Conservation (phyloP, 64 coral and sea anemone genomes). For the Stylophora pistillata region DNA sequence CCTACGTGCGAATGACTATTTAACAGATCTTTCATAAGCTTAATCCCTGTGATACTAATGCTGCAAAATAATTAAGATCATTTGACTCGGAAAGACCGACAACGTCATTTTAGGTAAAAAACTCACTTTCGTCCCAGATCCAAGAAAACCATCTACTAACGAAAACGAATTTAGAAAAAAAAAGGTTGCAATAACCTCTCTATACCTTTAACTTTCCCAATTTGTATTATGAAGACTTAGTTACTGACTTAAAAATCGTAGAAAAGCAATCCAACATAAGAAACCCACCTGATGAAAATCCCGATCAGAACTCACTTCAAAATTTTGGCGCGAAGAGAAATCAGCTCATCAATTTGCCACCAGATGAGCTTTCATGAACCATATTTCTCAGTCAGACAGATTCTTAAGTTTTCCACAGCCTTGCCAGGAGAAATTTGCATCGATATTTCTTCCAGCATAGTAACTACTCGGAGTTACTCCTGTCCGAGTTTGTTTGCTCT, state of each 20-base stretch:
- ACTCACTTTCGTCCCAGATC: neutral
- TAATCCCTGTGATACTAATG: neutral
- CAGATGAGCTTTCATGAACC: neutral
- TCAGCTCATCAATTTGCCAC: neutral
- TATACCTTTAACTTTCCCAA: neutral
- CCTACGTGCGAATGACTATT: neutral
- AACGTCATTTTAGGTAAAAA: neutral
- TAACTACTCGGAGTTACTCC: neutral
- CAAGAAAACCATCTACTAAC: neutral
- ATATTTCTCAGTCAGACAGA: neutral
- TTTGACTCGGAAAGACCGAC: neutral
- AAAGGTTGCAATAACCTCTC: neutral
- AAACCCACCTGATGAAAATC: neutral
- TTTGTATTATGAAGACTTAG: neutral
- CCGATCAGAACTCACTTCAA: neutral
- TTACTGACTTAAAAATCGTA: neutral
- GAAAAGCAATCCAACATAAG: neutral
- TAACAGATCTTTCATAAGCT: neutral
- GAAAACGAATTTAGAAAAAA: neutral
- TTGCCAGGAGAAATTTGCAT: neutral
- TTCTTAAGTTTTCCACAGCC: neutral
- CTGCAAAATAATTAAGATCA: neutral
- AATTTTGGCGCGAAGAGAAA: constrained; percentile 47
- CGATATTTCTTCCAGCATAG: neutral
- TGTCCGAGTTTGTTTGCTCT: constrained; percentile 1